These are phyloP conservation scores for Chionomys nivalis DNA, from an alignment of 2,113 vertebrate species.

Conservation along the genomic window DNA sequence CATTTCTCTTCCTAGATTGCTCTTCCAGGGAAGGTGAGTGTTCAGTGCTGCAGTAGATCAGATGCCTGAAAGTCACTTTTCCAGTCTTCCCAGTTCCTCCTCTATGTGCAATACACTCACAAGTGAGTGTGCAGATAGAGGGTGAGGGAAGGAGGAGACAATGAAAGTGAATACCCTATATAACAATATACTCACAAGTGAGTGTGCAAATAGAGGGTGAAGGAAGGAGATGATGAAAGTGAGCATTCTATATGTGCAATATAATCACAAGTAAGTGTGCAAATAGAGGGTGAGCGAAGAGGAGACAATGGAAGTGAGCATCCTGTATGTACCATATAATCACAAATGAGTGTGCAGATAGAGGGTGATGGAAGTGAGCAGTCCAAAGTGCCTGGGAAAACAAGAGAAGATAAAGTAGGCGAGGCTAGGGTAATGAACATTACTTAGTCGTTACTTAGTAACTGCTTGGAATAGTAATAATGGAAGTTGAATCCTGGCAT, in stretches of 20 bases:
- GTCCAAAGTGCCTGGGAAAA: neutral
- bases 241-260: no score
- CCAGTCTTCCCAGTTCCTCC: neutral
- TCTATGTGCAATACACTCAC: neutral
- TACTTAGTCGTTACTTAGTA: neutral
- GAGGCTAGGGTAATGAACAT: neutral
- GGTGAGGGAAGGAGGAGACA: no score
- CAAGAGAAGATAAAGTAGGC: neutral
- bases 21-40: neutral
- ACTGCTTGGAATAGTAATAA: neutral
- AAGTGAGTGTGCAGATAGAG: neutral
- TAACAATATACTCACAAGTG: neutral
- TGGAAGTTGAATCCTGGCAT: neutral
- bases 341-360: neutral
- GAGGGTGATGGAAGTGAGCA: neutral
- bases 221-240: accelerated
- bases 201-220: neutral
- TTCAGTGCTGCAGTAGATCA: neutral
- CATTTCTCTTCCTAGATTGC: neutral
- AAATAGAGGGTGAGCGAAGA: neutral
- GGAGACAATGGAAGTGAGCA: no score
- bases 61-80: neutral
- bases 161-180: neutral
- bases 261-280: neutral
- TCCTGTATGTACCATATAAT: no score